Evolutionary conservation across 2,797 vertebrate species (phyloP).

Genomic region (Notolabrus celidotus): DNA sequence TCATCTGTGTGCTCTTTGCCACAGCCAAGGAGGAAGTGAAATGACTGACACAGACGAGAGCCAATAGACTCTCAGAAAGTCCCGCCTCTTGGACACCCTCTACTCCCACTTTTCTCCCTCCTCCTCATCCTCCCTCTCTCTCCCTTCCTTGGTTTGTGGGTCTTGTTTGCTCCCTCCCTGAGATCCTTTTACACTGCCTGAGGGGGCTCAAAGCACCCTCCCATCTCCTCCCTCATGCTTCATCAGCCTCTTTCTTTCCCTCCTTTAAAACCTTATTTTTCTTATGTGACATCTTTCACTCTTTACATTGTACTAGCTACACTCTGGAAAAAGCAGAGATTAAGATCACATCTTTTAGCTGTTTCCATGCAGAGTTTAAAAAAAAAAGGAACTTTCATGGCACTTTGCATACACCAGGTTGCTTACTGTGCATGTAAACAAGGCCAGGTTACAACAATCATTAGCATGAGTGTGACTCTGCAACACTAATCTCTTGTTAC

Average conservation of each 20-base stretch:
- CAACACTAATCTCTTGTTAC: neutral
- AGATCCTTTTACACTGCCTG: constrained; percentile 63
- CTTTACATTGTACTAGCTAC: neutral
- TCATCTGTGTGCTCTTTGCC: constrained; percentile 67
- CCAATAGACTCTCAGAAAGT: constrained; percentile 77
- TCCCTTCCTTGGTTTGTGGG: constrained; percentile 44
- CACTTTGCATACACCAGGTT: neutral
- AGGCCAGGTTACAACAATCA: neutral
- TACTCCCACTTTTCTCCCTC: constrained; percentile 53
- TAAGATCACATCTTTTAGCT: constrained; percentile 17
- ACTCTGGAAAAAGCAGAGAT: constrained; percentile 3
- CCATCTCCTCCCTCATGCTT: constrained; percentile 21
- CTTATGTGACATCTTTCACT: constrained; percentile 9
- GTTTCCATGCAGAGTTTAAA: constrained; percentile 8
- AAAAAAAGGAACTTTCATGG: constrained; percentile 5
- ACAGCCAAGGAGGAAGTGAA: constrained; percentile 86
- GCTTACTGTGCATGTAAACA: neutral
- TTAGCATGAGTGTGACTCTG: constrained; percentile 5
- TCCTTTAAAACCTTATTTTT: constrained; percentile 15
- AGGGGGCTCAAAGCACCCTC: constrained; percentile 31
- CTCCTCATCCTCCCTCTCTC: constrained; percentile 60
- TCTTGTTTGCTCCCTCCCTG: constrained; percentile 53
- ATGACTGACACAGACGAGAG: constrained; percentile 75
- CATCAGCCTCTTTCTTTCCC: constrained; percentile 1
- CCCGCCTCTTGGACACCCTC: constrained; percentile 41